Conservation (phyloP, 2,797 vertebrate species). For the Falco naumanni region DNA sequence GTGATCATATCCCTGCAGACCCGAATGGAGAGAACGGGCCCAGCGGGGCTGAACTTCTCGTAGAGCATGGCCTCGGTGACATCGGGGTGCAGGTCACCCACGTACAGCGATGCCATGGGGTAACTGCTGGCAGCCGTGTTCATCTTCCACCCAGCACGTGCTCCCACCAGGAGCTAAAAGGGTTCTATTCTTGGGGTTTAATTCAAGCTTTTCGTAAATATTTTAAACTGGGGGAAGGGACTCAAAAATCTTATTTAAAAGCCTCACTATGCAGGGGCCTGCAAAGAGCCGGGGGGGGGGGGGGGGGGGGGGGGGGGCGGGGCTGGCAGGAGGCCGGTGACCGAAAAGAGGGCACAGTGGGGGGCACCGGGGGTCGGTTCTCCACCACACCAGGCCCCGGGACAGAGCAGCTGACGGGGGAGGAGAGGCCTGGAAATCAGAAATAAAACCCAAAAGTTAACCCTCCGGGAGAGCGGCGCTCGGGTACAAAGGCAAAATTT, state of each 20-base stretch:
- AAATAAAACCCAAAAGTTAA: background rate
- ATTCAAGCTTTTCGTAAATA: background rate
- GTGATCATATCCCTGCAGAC: constrained; percentile 99
- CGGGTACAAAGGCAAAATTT: background rate
- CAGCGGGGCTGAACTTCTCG: constrained; percentile 98
- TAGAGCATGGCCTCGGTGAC: constrained; percentile 99
- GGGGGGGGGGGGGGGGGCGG: background rate
- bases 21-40: constrained; percentile 95
- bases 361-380: background rate
- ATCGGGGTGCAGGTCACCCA: constrained; percentile 96
- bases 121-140: constrained; percentile 92
- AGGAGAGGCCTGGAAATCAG: background rate
- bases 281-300: background rate
- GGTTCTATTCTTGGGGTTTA: background rate
- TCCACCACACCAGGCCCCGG: background rate
- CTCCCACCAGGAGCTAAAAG: constrained; percentile 1
- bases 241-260: background rate
- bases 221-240: background rate
- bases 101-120: constrained; percentile 98
- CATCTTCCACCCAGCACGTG: constrained; percentile 78
- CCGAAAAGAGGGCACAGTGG: rapidly evolving
- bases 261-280: background rate
- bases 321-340: background rate
- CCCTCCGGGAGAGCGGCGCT: background rate
- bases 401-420: background rate